These are phyloP conservation scores for Haliclona indistincta DNA, from an alignment of 37 sponge, comb jelly and placozoan species.

Conservation along the genomic window DNA sequence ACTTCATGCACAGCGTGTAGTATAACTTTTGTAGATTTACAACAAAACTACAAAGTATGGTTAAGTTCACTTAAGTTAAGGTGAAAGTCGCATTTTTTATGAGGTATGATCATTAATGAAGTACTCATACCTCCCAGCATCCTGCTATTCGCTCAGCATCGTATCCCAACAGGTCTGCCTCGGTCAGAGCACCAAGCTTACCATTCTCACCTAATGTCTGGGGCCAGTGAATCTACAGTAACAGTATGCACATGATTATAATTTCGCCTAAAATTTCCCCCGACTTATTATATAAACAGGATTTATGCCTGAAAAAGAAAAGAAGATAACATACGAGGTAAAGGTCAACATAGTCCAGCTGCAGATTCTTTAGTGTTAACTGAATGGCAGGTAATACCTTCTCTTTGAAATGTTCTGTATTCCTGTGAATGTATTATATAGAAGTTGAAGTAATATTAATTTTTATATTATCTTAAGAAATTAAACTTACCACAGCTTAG, in stretches of 20 bases:
- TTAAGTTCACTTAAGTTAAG: no score
- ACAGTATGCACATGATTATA: not conserved
- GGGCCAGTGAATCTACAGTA: conserved; percentile 65
- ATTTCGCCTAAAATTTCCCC: not conserved
- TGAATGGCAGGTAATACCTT: conserved; percentile 69
- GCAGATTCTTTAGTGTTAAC: conserved; percentile 75
- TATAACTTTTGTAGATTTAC: not conserved
- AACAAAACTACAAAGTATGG: not conserved
- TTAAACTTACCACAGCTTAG: conserved; percentile 70
- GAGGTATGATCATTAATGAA: not conserved
- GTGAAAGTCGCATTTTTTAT: no score
- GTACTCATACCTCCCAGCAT: conserved; percentile 55
- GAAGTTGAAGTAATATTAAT: not conserved
- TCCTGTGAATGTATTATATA: conserved; percentile 21
- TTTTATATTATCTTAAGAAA: not conserved
- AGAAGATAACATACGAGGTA: conserved; percentile 76
- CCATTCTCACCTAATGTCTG: conserved; percentile 18
- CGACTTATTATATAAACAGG: conserved; percentile 2
- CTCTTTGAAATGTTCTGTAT: conserved; percentile 35
- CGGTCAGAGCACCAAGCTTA: not conserved
- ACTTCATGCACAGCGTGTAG: not conserved
- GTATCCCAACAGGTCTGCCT: conserved; percentile 61
- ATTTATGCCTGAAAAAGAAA: no score
- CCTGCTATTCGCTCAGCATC: conserved; percentile 23
- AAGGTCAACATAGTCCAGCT: conserved; percentile 89